These are phyloP conservation scores for Zeugodacus cucurbitae DNA, from an alignment of 1,140 invertebrate genomes.

Conservation along the genomic window DNA sequence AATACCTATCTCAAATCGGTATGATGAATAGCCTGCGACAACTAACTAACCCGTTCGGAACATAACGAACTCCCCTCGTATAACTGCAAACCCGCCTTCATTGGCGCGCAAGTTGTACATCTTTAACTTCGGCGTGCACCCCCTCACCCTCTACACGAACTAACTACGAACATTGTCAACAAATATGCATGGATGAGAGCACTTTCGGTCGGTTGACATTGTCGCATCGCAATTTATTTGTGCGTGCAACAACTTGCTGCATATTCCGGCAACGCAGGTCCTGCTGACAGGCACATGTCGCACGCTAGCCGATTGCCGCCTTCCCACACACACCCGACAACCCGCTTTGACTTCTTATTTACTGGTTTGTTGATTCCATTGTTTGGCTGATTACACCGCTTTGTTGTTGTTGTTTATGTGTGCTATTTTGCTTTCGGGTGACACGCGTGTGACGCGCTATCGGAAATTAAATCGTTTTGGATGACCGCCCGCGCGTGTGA, in stretches of 20 bases:
- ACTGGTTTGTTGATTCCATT: conserved; percentile 36
- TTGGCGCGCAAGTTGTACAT: background rate
- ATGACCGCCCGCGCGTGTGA: conserved; percentile 4
- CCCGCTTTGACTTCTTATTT: conserved; percentile 38
- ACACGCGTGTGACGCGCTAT: conserved; percentile 19
- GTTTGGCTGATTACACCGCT: background rate
- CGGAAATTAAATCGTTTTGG: conserved; percentile 40
- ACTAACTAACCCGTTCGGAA: background rate
- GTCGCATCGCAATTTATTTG: conserved; percentile 7
- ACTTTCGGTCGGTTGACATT: background rate
- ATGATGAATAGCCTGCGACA: too few relatives aligned
- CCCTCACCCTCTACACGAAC: background rate
- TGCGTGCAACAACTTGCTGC: background rate
- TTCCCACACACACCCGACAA: background rate
- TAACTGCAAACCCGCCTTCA: background rate
- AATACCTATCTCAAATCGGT: too few relatives aligned
- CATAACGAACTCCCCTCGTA: too few relatives aligned
- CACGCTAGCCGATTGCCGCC: background rate
- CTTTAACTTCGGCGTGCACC: background rate
- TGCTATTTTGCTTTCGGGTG: background rate
- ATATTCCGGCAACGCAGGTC: background rate
- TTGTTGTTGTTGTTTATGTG: background rate
- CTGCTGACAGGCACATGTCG: conserved; percentile 3
- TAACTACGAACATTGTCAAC: background rate
- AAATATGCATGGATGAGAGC: background rate